Conservation (phyloP, 1,140 invertebrate genomes). For the Hyles vespertilio region DNA sequence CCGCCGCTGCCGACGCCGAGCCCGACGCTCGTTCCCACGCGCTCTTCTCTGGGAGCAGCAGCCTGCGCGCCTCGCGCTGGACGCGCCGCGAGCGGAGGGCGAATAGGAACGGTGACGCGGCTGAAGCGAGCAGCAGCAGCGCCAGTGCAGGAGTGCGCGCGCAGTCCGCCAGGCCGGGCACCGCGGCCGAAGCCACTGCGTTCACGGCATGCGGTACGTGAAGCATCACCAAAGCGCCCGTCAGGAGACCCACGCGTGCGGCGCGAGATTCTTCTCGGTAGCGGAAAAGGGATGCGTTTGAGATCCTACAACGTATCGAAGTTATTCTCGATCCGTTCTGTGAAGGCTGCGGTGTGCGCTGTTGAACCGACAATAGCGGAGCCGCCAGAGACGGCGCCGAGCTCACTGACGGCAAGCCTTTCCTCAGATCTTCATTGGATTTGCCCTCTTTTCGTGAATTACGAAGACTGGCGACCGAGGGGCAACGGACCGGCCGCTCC, state of each 20-base stretch:
- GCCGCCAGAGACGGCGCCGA: constrained; percentile 72
- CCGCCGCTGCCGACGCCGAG: constrained; percentile 44
- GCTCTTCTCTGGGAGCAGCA: constrained; percentile 59
- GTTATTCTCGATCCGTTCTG: constrained; percentile 79
- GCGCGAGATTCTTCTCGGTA: constrained; percentile 89
- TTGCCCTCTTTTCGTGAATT: constrained; percentile 55
- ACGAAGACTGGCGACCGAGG: constrained; percentile 60
- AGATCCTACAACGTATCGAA: constrained; percentile 84
- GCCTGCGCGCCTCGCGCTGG: constrained; percentile 79
- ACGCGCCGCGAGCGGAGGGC: constrained; percentile 86
- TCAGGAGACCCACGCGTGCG: constrained; percentile 79
- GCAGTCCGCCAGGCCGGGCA: constrained; percentile 51
- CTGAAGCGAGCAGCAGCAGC: constrained; percentile 81
- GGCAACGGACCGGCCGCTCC: constrained; percentile 58
- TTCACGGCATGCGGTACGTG: constrained; percentile 82
- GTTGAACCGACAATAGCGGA: constrained; percentile 57
- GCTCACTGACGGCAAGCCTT: constrained; percentile 59
- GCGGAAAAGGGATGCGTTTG: constrained; percentile 88
- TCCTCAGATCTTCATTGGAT: constrained; percentile 56
- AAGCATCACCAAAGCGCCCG: constrained; percentile 81
- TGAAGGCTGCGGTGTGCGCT: constrained; percentile 54
- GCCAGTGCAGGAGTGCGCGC: constrained; percentile 77
- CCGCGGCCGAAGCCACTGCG: constrained; percentile 79
- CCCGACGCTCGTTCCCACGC: constrained; percentile 51
- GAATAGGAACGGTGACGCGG: constrained; percentile 86